Base-by-base conservation (phyloP, 2,888 invertebrate species). In the Lepidocyrtoides sp. region DNA sequence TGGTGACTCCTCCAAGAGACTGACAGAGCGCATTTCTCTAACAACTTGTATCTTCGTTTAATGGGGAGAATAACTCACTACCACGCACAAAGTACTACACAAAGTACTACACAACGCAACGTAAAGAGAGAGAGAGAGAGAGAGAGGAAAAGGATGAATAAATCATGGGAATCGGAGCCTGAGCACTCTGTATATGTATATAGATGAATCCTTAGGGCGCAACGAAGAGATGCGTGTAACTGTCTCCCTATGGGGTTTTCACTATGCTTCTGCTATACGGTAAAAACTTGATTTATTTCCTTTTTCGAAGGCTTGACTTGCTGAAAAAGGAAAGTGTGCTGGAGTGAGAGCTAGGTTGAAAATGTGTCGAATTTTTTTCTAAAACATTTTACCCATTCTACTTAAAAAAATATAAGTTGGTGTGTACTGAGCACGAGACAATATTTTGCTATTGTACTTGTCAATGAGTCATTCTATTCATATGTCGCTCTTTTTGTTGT, bases 211-310 rank as follows among this genome's bases (percentile, higher is more conserved):
- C 81, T 32, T 23, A 32, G 36, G 75, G 17, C 41, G 84, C 54
- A 54, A 51, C 69, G 79, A 72, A 17, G 72, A 69, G 44, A 66
- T 54, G 54, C 72, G 48, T 79, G 26, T 57, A 69, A 66, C 63
- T 82, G 23, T 69, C 88, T 88, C 88, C 88, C 88, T 48, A 88
- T 88, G 88, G 88, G 81, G 88, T 23, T 82, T 88, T 82, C 81
- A 82, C 51, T 79, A 57, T 41, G 36, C 8, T 72, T 23, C 51
- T 20, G 66, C 17, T 69, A 51, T 36, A 81, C 29, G 36, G 44
- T 81, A 88, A 69, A 79, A 66, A 36, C 44, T 72, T 82, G 81
- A 82, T 81, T 82, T 88, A 88, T 88, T 88, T 88, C 29, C 26
- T 54, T 57, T 69, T 88, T 81, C 54, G 77, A 86, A 77, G 77